Percentiles rank a stretch among this genome's conserved stretches.
These are phyloP conservation scores for Brevimyrus niger DNA, from an alignment of 2,113 vertebrate species.

Conservation along the genomic window DNA sequence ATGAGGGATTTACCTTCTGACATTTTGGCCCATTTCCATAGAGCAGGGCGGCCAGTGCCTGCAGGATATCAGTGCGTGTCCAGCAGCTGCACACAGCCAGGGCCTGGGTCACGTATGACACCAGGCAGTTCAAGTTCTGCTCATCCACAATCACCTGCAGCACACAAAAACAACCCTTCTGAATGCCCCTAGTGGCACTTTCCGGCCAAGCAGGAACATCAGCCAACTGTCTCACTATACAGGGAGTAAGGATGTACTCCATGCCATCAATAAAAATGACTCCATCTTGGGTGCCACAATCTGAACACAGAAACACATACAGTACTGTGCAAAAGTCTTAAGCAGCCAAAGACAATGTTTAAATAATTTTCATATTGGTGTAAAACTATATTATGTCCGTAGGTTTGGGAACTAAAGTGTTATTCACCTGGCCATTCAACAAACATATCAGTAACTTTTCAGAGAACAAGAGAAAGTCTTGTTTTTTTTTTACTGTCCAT, in stretches of 20 bases:
- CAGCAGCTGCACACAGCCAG: constrained; percentile 76
- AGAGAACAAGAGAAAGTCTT: neutral
- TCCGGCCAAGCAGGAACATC: neutral
- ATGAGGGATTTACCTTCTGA: constrained; percentile 65
- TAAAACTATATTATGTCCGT: neutral
- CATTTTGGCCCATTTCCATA: constrained; percentile 84
- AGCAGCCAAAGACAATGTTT: neutral
- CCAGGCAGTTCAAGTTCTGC: constrained; percentile 69
- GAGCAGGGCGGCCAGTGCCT: constrained; percentile 78
- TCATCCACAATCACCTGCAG: constrained; percentile 82
- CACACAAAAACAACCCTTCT: neutral
- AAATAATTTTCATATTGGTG: neutral
- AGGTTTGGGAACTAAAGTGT: neutral
- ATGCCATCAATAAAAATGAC: neutral
- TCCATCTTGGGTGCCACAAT: neutral
- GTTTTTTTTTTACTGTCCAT: neutral
- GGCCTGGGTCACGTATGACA: constrained; percentile 70
- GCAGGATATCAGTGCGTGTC: constrained; percentile 82
- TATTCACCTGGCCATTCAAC: neutral
- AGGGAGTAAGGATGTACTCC: neutral
- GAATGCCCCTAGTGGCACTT: neutral
- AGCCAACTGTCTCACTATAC: neutral
- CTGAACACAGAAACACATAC: neutral
- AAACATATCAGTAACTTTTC: neutral
- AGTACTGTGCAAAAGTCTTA: neutral